Evolutionary conservation across 2,113 vertebrate species (phyloP), one percentile per base, ranked within the genome.

Genomic region (Erinaceus europaeus): DNA sequence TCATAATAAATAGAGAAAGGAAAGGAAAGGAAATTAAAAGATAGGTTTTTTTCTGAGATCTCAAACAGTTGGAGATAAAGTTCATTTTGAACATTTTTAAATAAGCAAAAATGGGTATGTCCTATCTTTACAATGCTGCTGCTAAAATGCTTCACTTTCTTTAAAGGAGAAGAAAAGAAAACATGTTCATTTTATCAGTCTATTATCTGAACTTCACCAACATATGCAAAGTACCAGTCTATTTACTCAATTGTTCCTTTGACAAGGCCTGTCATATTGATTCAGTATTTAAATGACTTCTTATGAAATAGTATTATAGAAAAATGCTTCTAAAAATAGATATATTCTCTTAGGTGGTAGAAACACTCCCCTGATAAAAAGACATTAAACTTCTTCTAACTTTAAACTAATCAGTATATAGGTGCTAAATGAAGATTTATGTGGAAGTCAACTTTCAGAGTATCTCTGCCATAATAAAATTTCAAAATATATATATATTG

Each of bases 281-380:
- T 88, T 89, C 79, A 90, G 64, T 75, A 89, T 87, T 92, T 77
- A 90, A 93, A 67, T 78, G 32, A 65, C 57, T 90, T 78, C 23
- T 88, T 88, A 80, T 57, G 73, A 91, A 92, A 91, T 76, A 69
- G 52, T 81, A 84, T 65, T 77, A 84, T n/a, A 42, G 23, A 21
- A 72, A n/a, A 79, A 55, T 78, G 36, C 69, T 91, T 88, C 88
- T 78, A 64, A 84, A 93, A 73, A 64, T 40, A 91, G 83, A 44
- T 85, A 57, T 52, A 86, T 82, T 72, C 38, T 73, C 5, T 72
- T 67, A 76, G 15, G 44, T 65, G 69, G 48, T 76, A 62, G 81
- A 92, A 87, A 81, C 92, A 36, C 44, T 74, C 23, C 71, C 32
- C 50, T 69, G 75, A 23, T 67, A n/a, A 71, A 88, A 36, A 84